phyloP scores from a whole-genome alignment of 2,797 vertebrate species.

The Pteropus rufus region DNA sequence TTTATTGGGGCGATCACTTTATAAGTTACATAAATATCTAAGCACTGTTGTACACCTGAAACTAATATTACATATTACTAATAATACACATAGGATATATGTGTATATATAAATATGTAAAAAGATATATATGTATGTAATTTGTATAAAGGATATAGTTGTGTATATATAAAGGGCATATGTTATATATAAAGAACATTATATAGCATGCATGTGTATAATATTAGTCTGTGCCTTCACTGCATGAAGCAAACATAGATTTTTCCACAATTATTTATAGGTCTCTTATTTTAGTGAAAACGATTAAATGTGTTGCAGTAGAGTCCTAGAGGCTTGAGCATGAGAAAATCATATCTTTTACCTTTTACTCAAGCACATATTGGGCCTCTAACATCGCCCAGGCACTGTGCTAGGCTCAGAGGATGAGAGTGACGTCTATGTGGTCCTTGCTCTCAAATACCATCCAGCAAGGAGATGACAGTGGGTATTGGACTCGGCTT shows the following conservation, averaged over 20 bases:
- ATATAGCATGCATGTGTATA: neutral
- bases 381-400: neutral
- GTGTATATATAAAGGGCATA: neutral
- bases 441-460: neutral
- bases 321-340: neutral
- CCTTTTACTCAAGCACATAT: neutral
- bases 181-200: neutral
- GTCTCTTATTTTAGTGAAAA: neutral
- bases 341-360: neutral
- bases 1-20: too few relatives aligned
- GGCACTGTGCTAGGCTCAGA: neutral
- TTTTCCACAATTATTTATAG: neutral
- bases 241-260: neutral
- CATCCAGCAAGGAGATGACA: neutral
- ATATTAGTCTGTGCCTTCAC: neutral
- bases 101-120: neutral
- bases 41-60: too few relatives aligned
- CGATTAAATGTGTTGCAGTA: neutral
- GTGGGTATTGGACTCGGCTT: neutral
- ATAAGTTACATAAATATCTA: too few relatives aligned
- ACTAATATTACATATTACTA: too few relatives aligned
- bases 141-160: neutral
- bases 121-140: neutral
- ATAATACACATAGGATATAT: too few relatives aligned
- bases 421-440: neutral